Base-by-base conservation (phyloP, 2,888 invertebrate species). In the Agriopis leucophaearia region DNA sequence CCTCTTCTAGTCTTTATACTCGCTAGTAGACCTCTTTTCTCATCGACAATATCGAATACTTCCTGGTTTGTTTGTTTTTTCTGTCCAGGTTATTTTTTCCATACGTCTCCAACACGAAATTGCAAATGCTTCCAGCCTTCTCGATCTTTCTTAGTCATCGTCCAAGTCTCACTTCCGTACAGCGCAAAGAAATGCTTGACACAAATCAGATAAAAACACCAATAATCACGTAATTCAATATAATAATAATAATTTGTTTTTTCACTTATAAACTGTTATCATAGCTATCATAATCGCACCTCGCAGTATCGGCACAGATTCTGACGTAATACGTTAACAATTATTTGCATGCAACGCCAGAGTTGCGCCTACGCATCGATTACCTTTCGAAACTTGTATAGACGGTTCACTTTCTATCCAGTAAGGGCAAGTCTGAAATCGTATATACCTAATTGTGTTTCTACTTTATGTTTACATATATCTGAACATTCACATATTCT, bases 351-450 rank as follows among this genome's bases (percentile, higher is more conserved):
- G 70, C 66, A 71, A 72, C 69, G 62, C 75, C 77, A 70, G 74
- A 70, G 69, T 54, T 60, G 68, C 80, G 73, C 86, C 85, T 78
- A 88, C 88, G 78, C 81, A 62, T 74, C 81, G 75, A 84, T 89
- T 84, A 83, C 73, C 81, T 87, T 89, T 83, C 83, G 78, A 81
- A 86, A 84, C 86, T 81, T 73, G 84, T 81, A 79, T 81, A 74
- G 78, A 61, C n/a, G 84, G 90, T 91, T 91, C 90, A 89, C 91
- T 92, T 90, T 91, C 81, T 74, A 83, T 82, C 8, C 42, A 74
- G 77, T 27, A 27, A 27, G 27, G 27, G 27, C 27, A 64, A 63
- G 63, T 16, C 59, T 65, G 57, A 66, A 9, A 54, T 54, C n/a
- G 2, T 44, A 6, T n/a, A 27, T 10, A 10, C 27, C 3, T 27